Evolutionary conservation across 2,888 invertebrate genomes (phyloP).

Genomic region (Ennomos fuscantarius): DNA sequence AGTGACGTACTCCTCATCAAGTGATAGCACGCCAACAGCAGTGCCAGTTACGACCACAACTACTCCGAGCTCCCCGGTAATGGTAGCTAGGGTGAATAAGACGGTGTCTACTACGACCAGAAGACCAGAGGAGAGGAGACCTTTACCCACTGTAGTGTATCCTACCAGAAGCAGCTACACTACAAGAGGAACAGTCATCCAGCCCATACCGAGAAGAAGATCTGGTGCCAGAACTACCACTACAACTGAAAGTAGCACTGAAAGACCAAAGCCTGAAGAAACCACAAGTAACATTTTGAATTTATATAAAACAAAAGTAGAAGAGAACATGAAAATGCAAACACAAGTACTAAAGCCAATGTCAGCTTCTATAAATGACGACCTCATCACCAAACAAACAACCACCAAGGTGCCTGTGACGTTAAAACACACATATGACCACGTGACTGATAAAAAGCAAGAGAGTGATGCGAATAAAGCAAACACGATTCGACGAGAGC

Average conservation of each 20-base stretch:
- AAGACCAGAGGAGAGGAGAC: constrained; percentile 52
- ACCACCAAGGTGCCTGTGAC: constrained; percentile 70
- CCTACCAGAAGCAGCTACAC: constrained; percentile 83
- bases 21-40: constrained; percentile 78
- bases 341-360: constrained; percentile 71
- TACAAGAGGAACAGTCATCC: constrained; percentile 87
- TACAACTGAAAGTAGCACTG: constrained; percentile 58
- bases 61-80: constrained; percentile 71
- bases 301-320: constrained; percentile 66
- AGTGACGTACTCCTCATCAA: constrained; percentile 88
- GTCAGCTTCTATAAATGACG: constrained; percentile 63
- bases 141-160: constrained; percentile 77
- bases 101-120: constrained; percentile 83
- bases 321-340: constrained; percentile 60
- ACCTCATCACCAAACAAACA: constrained; percentile 71
- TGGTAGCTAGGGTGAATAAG: constrained; percentile 78
- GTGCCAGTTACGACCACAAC: constrained; percentile 65
- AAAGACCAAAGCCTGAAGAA: constrained; percentile 60
- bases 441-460: constrained; percentile 72
- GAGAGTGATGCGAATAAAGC: constrained; percentile 72
- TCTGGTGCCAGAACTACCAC: constrained; percentile 67
- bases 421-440: constrained; percentile 84
- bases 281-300: constrained; percentile 68
- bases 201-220: constrained; percentile 86
- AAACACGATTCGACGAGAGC: constrained; percentile 87